Conservation (phyloP, 2,113 vertebrate species). For the Dryoscopus gambensis region DNA sequence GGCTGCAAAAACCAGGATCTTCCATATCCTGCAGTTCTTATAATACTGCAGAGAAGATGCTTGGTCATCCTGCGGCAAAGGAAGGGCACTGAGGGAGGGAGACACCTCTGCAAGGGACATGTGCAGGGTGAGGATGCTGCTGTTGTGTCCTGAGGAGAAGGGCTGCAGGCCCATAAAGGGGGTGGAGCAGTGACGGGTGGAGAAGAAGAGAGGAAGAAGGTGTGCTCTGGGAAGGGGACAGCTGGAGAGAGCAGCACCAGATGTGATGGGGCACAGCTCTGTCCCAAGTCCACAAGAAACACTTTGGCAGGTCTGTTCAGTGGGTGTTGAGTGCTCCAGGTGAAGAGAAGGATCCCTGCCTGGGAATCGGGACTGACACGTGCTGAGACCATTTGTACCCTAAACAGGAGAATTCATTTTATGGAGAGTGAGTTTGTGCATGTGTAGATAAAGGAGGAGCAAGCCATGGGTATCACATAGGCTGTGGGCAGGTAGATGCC, state of each 20-base stretch:
- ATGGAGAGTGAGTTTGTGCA: background rate
- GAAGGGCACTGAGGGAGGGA: background rate
- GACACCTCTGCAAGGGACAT: background rate
- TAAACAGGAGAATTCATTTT: background rate
- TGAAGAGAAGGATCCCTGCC: background rate
- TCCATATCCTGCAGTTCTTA: background rate
- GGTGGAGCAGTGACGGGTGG: background rate
- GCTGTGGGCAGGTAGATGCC: background rate
- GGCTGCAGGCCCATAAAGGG: background rate
- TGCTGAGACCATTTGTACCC: background rate
- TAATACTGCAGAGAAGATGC: background rate
- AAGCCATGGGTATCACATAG: background rate
- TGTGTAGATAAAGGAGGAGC: background rate
- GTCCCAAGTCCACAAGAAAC: background rate
- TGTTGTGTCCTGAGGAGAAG: background rate
- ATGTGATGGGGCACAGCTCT: background rate
- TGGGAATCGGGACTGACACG: rapidly evolving
- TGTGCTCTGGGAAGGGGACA: background rate
- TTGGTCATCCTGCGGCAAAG: background rate
- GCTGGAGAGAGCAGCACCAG: background rate
- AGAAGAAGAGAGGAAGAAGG: background rate
- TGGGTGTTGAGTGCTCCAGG: background rate
- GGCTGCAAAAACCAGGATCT: background rate
- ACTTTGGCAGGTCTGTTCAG: background rate
- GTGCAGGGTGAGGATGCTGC: background rate